Percentiles rank a stretch among this genome's conserved stretches.
These are phyloP conservation scores for Eleutherodactylus coqui DNA, from an alignment of 2,797 vertebrate genomes.

Conservation along the genomic window DNA sequence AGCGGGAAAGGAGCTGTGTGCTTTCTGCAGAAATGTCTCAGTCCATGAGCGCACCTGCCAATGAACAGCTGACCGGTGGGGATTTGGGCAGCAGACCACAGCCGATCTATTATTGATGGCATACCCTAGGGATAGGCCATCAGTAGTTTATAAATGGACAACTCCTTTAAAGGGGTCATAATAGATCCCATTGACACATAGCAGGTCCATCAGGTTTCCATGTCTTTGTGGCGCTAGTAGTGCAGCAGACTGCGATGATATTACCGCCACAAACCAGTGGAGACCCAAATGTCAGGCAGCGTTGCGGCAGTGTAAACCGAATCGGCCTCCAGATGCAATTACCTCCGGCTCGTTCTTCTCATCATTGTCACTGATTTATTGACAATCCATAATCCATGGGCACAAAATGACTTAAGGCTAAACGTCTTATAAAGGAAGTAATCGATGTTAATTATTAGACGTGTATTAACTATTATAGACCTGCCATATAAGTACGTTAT, in stretches of 20 bases:
- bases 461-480: slow-evolving; percentile 21
- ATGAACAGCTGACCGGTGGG: no score
- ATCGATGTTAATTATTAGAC: slow-evolving; percentile 14
- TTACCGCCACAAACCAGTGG: not conserved
- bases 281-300: not conserved
- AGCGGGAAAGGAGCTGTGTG: no score
- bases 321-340: not conserved
- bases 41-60: no score
- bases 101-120: no score
- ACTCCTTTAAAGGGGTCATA: not conserved
- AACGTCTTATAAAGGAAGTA: slow-evolving; percentile 41
- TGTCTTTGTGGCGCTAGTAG: not conserved
- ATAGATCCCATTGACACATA: not conserved
- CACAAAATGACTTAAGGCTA: slow-evolving; percentile 31
- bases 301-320: not conserved
- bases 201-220: not conserved
- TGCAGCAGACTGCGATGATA: not conserved
- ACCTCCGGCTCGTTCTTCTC: not conserved
- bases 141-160: no score
- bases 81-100: no score
- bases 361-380: not conserved
- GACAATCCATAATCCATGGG: slow-evolving; percentile 52
- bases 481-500: slow-evolving; percentile 21
- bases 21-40: no score
- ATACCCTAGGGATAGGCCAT: no score